Percentiles rank a stretch among this genome's conserved stretches.
phyloP scores from a whole-genome alignment of 2,113 vertebrate species.

The Bufo bufo region DNA sequence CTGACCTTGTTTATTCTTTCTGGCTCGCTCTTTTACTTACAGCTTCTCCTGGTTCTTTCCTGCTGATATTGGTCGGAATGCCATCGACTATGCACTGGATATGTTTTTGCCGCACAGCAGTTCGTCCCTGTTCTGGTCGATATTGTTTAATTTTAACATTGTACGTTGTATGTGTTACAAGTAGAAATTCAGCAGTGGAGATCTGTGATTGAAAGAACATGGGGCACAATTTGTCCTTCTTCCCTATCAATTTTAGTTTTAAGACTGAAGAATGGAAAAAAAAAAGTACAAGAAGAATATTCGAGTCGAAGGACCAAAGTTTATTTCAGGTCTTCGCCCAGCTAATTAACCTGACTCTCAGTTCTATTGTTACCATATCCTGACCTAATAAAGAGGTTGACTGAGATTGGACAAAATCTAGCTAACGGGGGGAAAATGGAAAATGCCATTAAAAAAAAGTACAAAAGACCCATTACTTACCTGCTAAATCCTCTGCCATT shows the following conservation, averaged over 20 bases:
- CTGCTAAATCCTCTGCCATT: too few species aligned
- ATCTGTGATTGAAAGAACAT: neutral
- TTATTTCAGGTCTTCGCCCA: neutral
- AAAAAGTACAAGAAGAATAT: neutral
- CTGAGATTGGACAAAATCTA: too few species aligned
- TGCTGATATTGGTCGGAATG: conserved; percentile 66
- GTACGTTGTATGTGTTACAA: conserved; percentile 14
- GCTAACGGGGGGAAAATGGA: too few species aligned
- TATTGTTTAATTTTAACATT: conserved; percentile 54
- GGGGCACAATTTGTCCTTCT: neutral
- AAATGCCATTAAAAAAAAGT: too few species aligned
- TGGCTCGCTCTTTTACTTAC: conserved; percentile 60
- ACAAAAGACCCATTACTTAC: too few species aligned
- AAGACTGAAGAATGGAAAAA: neutral
- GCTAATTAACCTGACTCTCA: neutral
- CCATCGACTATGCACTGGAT: conserved; percentile 61
- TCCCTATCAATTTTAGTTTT: neutral
- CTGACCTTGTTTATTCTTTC: conserved; percentile 69
- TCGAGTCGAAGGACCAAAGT: neutral
- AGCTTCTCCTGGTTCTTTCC: conserved; percentile 57
- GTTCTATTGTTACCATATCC: neutral
- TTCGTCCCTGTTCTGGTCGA: conserved; percentile 62
- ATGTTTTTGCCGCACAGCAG: conserved; percentile 67
- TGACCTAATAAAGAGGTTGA: neutral
- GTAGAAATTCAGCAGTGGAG: neutral